Conservation (phyloP, 2,888 invertebrate species). For the Vanessa cardui region DNA sequence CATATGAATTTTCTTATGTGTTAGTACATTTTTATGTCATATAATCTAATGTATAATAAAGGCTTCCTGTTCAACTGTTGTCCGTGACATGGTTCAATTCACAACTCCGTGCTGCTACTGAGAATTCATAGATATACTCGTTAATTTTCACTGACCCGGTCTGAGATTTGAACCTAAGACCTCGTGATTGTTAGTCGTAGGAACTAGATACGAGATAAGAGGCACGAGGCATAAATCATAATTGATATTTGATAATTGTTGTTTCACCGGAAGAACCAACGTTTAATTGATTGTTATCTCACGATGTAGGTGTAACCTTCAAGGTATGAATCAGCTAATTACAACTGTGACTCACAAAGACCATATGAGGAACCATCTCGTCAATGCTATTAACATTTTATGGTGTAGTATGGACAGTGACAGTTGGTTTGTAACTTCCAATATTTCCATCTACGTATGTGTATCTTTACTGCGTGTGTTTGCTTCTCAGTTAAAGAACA, state of each 20-base stretch:
- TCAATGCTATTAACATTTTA: conserved; percentile 25
- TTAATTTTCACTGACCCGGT: no score
- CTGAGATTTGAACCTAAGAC: no score
- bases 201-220: not conserved
- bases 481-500: no score
- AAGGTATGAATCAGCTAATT: conserved; percentile 57
- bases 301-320: conserved; percentile 65
- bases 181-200: no score
- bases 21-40: no score
- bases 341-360: conserved; percentile 38
- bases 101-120: no score
- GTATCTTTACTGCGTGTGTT: not conserved
- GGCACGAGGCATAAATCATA: not conserved
- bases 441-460: conserved; percentile 8
- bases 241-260: not conserved
- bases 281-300: conserved; percentile 35
- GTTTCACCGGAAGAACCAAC: conserved; percentile 50
- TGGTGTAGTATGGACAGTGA: conserved; percentile 9
- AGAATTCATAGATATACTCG: no score
- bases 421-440: conserved; percentile 18
- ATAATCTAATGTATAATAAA: no score
- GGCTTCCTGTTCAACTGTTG: no score
- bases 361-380: conserved; percentile 56
- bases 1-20: no score
- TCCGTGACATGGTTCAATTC: no score